phyloP scores from a whole-genome alignment of 35 echinoderm and acorn worm species.

The Acanthaster planci region DNA sequence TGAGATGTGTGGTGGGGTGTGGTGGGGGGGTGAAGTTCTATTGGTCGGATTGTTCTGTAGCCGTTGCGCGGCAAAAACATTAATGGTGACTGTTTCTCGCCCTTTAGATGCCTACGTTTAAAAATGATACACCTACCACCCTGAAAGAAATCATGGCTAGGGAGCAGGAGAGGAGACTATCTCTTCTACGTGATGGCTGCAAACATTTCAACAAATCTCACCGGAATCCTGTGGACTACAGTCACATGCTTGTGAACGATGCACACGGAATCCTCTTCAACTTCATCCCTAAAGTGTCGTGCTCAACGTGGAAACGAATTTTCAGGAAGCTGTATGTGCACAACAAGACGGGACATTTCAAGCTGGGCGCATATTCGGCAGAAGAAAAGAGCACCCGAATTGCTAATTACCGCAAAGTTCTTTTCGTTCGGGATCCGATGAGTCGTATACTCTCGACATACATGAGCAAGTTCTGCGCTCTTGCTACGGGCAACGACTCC shows the following conservation, averaged over 20 bases:
- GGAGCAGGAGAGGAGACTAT: not conserved
- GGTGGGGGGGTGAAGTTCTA: too few relatives aligned
- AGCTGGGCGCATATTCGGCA: not conserved
- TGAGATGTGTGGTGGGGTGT: too few relatives aligned
- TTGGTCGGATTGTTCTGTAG: too few relatives aligned
- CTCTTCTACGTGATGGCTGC: not conserved
- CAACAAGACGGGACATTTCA: not conserved
- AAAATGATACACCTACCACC: too few relatives aligned
- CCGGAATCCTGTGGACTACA: too few relatives aligned
- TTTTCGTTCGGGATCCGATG: constrained; percentile 79
- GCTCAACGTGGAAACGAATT: constrained; percentile 51
- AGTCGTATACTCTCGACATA: constrained; percentile 61
- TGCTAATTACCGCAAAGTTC: constrained; percentile 54
- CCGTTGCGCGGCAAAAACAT: too few relatives aligned
- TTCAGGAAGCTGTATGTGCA: not conserved
- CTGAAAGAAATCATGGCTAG: not conserved
- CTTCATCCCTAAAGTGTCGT: constrained; percentile 67
- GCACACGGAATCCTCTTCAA: constrained; percentile 35
- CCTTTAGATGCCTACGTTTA: too few relatives aligned
- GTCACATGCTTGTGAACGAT: constrained; percentile 47
- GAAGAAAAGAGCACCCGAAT: constrained; percentile 34
- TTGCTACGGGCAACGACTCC: not conserved
- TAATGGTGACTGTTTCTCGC: too few relatives aligned
- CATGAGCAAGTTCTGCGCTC: constrained; percentile 62
- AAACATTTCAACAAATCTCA: constrained; percentile 1